Evolutionary conservation across 2,797 vertebrate genomes (phyloP).

Genomic region (Thaleichthys pacificus): DNA sequence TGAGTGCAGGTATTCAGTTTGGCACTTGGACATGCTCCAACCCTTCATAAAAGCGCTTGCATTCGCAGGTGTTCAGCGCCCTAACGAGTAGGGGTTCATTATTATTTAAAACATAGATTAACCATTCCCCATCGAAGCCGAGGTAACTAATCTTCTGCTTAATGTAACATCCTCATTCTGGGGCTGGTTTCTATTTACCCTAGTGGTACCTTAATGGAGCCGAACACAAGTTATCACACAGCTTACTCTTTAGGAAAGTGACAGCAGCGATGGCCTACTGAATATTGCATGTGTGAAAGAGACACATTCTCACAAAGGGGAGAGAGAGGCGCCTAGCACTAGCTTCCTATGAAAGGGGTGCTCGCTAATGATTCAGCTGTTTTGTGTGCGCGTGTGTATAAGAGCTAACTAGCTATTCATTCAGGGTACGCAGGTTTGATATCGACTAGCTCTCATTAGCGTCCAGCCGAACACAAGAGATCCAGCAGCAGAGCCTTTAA

Average conservation of each 20-base stretch:
- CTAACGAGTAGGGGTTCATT: slow-evolving; percentile 68
- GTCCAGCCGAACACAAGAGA: neutral
- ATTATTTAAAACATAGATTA: slow-evolving; percentile 68
- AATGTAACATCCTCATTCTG: slow-evolving; percentile 56
- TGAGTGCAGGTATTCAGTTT: slow-evolving; percentile 1
- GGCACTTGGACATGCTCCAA: neutral
- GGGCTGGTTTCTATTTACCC: slow-evolving; percentile 32
- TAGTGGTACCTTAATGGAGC: slow-evolving; percentile 23
- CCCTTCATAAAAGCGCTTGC: slow-evolving; percentile 39
- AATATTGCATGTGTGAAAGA: neutral
- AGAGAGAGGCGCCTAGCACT: neutral
- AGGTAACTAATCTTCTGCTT: slow-evolving; percentile 61
- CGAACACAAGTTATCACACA: neutral
- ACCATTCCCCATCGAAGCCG: slow-evolving; percentile 52
- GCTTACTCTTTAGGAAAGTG: neutral
- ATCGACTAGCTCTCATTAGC: neutral
- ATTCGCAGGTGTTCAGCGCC: slow-evolving; percentile 69
- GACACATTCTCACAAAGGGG: neutral
- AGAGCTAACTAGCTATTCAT: neutral
- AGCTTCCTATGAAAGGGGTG: neutral
- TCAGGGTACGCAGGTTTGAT: neutral
- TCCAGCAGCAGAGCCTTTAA: neutral
- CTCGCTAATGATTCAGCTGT: neutral
- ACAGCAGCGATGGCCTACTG: neutral
- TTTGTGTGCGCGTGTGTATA: neutral